Evolutionary conservation across 2,888 invertebrate species (phyloP), one percentile per base, ranked within the genome.

Genomic region (Campoletis raptor): DNA sequence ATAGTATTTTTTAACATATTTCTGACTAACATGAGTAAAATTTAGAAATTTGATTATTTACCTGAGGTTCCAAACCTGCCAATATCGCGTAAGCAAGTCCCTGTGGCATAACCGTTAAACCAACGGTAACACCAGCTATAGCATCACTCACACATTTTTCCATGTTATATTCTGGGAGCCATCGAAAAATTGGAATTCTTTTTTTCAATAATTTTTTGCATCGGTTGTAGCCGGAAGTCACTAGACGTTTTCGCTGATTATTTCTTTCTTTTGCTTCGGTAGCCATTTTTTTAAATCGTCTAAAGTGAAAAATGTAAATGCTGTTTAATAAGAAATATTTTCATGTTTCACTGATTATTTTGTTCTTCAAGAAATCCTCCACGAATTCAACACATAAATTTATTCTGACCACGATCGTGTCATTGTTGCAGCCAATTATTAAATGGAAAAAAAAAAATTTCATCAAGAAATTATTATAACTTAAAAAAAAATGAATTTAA

Each of bases 111-210:
- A 98, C 98, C 0, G 98, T 99, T 37, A 99, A 95, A 0, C 98
- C 99, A 0, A 99, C 98, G 1, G 99, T 98, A 85, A 99, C 95
- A 0, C 99, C 99, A 24, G 99, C 99, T 90, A 99, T 98, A 72
- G 97, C 92, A 95, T 99, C 99, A 86, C 97, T 96, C 78, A 98
- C 93, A 1, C 97, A 96, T 94, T 97, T 97, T 86, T 97, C 96
- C 0, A 96, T 95, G 91, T 96, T 96, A 94, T 98, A 98, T 78
- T 96, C 95, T 0, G 97, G 96, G 15, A 97, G 94, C 98, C 98
- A 98, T 92, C 95, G 95, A 15, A 97, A 91, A 83, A 97, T 96
- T 0, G 97, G 97, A 76, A 97, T 91, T 85, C 96, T 95, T 92
- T 95, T 95, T 88, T 88, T 89, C 3, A 94, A 80, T 36, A 94